These are phyloP conservation scores for Agapornis roseicollis DNA, from an alignment of 2,113 vertebrate species.

Conservation along the genomic window DNA sequence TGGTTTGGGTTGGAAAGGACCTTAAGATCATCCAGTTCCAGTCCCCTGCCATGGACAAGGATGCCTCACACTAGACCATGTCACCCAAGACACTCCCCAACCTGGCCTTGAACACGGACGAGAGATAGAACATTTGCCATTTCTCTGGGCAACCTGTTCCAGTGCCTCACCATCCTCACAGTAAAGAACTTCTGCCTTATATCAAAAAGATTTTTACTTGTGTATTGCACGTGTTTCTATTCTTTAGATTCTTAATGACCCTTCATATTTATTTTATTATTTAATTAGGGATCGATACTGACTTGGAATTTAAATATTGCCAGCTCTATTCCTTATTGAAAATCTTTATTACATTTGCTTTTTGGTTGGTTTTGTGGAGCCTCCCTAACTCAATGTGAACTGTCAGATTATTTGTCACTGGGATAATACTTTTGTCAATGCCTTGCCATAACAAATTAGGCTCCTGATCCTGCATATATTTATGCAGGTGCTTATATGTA, in stretches of 20 bases:
- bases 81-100: neutral
- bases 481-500: conserved; percentile 14
- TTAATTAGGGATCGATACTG: neutral
- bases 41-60: neutral
- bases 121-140: neutral
- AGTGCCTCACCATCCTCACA: neutral
- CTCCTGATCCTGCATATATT: conserved; percentile 45
- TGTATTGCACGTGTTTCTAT: neutral
- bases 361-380: conserved; percentile 17
- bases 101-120: neutral
- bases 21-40: neutral
- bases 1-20: neutral
- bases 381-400: conserved; percentile 2
- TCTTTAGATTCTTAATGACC: neutral
- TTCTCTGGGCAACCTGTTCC: neutral
- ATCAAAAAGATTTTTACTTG: neutral
- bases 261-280: conserved; percentile 17
- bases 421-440: conserved; percentile 49
- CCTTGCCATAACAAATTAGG: conserved; percentile 23
- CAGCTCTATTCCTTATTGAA: conserved; percentile 11
- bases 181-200: neutral
- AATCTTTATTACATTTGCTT: conserved; percentile 35
- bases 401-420: conserved; percentile 43
- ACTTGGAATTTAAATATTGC: conserved; percentile 28
- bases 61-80: neutral